Conservation (phyloP, 2,888 invertebrate genomes). For the Buathra laborator region DNA sequence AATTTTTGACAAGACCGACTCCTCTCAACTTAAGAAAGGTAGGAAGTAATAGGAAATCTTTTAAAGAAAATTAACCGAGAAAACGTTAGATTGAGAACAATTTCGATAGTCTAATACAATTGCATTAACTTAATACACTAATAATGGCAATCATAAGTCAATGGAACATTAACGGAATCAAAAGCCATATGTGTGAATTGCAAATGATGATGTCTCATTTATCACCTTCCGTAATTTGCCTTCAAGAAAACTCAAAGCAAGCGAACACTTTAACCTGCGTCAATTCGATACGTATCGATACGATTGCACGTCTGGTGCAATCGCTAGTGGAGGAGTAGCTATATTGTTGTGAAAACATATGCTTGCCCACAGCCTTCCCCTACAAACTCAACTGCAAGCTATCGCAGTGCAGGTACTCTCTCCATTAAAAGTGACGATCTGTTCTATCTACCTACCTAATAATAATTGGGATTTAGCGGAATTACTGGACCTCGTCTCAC, state of each 20-base stretch:
- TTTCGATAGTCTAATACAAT: neutral
- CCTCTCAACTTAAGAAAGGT: too few relatives aligned
- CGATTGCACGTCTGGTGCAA: neutral
- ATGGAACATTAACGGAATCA: constrained; percentile 5
- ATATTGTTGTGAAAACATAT: neutral
- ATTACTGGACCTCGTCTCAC: neutral
- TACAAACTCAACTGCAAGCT: neutral
- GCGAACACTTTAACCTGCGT: neutral
- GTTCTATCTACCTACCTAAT: neutral
- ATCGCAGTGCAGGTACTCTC: neutral
- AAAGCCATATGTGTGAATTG: constrained; percentile 4
- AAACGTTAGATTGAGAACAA: too few relatives aligned
- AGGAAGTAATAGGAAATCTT: neutral
- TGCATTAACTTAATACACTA: neutral
- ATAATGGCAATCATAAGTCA: neutral
- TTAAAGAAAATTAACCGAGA: neutral
- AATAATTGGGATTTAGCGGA: neutral
- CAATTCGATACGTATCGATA: neutral
- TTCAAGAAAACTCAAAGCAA: neutral
- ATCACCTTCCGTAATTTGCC: neutral
- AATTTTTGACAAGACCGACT: too few relatives aligned
- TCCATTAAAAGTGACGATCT: neutral
- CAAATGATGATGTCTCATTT: constrained; percentile 8
- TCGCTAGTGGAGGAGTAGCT: constrained; percentile 1
- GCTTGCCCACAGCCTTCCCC: neutral